These are phyloP conservation scores for Eremobia ochroleuca DNA, from an alignment of 2,888 invertebrate genomes.

Conservation along the genomic window DNA sequence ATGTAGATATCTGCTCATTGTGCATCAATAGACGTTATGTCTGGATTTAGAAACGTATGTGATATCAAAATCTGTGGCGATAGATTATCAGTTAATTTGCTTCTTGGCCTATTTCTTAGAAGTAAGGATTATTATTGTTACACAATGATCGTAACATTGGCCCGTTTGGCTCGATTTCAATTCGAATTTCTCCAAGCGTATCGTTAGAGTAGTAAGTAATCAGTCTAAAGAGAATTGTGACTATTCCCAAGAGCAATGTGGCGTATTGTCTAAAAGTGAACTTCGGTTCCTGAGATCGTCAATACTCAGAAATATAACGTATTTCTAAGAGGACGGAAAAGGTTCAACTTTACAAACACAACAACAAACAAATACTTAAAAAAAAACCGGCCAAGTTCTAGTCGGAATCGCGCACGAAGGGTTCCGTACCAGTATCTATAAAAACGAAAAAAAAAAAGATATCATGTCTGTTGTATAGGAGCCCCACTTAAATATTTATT, in stretches of 20 bases:
- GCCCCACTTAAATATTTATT: no score
- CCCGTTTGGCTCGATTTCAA: constrained; percentile 47
- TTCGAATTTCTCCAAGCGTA: constrained; percentile 30
- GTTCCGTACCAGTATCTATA: no score
- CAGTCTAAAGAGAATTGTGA: constrained; percentile 1
- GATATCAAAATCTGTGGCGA: constrained; percentile 18
- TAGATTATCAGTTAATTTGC: constrained; percentile 40
- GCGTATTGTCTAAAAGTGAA: background rate
- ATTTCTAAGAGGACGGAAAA: background rate
- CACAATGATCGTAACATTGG: constrained; percentile 56
- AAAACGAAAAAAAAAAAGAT: no score
- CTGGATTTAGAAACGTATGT: constrained; percentile 6
- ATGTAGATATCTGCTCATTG: constrained; percentile 3
- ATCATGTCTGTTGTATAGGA: no score
- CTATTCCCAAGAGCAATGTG: background rate
- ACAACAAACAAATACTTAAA: no score
- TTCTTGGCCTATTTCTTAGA: constrained; percentile 39
- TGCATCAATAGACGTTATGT: constrained; percentile 22
- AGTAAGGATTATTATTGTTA: constrained; percentile 44
- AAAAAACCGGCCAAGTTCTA: no score
- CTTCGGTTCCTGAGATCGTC: background rate
- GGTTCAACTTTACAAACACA: background rate
- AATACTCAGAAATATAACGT: background rate
- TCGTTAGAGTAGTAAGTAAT: constrained; percentile 26
- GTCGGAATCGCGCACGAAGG: no score